A percentile compares a stretch with the other conserved stretches of the same genome.
Conservation (phyloP, 2,113 vertebrate species). For the Callospermophilus lateralis region DNA sequence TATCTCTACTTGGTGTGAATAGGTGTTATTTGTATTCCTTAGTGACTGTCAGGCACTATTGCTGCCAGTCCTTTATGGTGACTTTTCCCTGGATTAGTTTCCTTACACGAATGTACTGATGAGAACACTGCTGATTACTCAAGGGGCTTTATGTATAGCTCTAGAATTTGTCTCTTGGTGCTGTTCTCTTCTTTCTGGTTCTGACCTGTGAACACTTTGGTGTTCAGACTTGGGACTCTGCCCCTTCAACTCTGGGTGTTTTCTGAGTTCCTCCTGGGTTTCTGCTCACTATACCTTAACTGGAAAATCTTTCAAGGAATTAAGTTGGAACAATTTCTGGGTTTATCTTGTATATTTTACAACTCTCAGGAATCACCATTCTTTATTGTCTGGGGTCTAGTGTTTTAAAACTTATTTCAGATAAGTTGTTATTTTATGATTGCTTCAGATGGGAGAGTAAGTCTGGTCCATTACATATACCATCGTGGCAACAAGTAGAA, state of each 20-base stretch:
- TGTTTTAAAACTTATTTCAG: background rate
- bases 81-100: background rate
- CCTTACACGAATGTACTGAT: background rate
- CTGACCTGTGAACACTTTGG: background rate
- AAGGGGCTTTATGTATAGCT: background rate
- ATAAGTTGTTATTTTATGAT: background rate
- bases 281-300: background rate
- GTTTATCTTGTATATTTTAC: background rate
- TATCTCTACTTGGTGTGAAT: background rate
- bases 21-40: background rate
- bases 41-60: background rate
- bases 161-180: background rate
- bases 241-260: background rate
- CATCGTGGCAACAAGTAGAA: background rate
- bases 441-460: background rate
- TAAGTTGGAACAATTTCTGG: background rate
- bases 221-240: background rate
- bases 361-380: background rate
- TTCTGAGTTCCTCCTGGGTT: background rate
- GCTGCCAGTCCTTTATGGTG: background rate
- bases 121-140: background rate
- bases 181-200: background rate
- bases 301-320: background rate
- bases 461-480: background rate
- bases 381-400: background rate